Evolutionary conservation across 2,888 invertebrate species (phyloP).

Genomic region (Dryomyza anilis): DNA sequence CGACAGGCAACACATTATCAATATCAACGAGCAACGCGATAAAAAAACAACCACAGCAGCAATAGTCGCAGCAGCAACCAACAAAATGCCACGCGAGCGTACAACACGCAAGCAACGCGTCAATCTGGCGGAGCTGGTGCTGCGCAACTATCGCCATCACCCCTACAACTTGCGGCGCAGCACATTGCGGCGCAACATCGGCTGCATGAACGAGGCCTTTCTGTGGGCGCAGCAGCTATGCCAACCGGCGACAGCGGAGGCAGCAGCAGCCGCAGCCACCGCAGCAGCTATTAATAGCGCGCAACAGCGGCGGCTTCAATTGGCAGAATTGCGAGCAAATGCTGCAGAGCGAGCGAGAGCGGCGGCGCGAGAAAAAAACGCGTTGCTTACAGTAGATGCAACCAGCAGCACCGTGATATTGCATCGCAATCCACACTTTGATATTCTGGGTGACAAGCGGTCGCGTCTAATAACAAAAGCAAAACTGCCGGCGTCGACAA

Average conservation of each 20-base stretch:
- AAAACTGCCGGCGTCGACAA: background rate
- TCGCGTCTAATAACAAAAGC: constrained; percentile 13
- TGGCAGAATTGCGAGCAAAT: background rate
- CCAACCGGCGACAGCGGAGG: background rate
- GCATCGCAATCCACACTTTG: constrained; percentile 29
- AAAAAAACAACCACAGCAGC: too few species aligned
- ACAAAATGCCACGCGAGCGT: constrained; percentile 30
- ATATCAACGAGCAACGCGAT: background rate
- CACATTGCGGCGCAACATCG: background rate
- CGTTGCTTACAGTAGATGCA: background rate
- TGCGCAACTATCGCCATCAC: constrained; percentile 10
- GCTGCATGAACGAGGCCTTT: background rate
- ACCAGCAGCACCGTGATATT: constrained; percentile 22
- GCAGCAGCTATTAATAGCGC: background rate
- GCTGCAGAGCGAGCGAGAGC: background rate
- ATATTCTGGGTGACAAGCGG: constrained; percentile 19
- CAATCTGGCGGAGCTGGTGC: constrained; percentile 18
- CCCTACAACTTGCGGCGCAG: constrained; percentile 8
- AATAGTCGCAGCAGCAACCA: too few species aligned
- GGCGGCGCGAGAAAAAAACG: background rate
- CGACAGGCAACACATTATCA: too few species aligned
- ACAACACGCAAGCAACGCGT: background rate
- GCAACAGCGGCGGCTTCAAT: background rate
- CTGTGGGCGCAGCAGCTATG: background rate
- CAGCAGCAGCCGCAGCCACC: background rate